Conservation (phyloP, 2,113 vertebrate genomes). For the Aleadryas rufinucha region DNA sequence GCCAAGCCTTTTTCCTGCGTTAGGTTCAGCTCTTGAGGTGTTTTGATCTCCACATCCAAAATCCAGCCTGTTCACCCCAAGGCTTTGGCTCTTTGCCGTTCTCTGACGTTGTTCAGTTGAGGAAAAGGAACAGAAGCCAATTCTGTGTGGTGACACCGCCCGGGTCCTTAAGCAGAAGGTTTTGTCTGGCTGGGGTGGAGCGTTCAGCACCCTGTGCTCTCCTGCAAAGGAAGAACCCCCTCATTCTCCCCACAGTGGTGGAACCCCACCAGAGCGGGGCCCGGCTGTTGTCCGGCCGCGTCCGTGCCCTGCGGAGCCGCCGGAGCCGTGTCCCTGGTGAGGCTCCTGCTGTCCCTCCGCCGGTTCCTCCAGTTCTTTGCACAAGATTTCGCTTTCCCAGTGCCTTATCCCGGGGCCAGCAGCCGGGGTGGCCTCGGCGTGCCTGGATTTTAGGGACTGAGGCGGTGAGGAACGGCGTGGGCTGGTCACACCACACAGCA, state of each 20-base stretch:
- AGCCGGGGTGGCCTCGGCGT: accelerated
- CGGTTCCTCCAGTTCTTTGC: background rate
- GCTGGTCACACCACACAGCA: background rate
- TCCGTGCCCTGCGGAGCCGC: accelerated
- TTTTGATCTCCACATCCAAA: background rate
- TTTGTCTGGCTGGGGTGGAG: background rate
- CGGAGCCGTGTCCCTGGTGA: accelerated
- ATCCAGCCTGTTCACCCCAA: accelerated
- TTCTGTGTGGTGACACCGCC: background rate
- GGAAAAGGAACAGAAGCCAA: accelerated
- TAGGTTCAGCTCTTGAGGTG: background rate
- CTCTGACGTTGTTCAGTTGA: background rate
- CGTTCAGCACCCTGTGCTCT: background rate
- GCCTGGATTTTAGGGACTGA: background rate
- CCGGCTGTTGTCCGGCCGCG: accelerated
- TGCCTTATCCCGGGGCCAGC: constrained; percentile 35
- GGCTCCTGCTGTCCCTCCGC: background rate
- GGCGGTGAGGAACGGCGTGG: background rate
- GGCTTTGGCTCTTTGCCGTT: background rate
- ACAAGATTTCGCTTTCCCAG: background rate
- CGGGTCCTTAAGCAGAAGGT: background rate
- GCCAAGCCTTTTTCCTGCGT: background rate
- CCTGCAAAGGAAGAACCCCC: background rate
- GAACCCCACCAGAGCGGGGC: accelerated
- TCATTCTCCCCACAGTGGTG: accelerated